A percentile compares a stretch with the other conserved stretches of the same genome.
Evolutionary conservation across 2,797 vertebrate species (phyloP).

Genomic region (Bufotes viridis): DNA sequence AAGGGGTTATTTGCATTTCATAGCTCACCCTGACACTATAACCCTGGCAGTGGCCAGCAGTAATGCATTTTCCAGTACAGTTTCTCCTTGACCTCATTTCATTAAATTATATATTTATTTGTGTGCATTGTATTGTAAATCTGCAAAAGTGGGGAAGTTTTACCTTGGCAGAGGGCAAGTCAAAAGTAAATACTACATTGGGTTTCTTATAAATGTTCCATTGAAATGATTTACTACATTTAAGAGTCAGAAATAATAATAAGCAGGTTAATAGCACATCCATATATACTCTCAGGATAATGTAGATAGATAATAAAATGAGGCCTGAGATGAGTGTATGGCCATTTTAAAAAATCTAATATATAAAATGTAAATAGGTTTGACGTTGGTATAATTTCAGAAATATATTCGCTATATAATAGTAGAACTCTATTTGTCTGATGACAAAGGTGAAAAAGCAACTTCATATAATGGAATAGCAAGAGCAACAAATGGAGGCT

Average conservation of each 20-base stretch:
- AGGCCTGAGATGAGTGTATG: background rate
- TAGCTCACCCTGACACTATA: background rate
- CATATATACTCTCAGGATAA: background rate
- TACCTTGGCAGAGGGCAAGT: slow-evolving; percentile 29
- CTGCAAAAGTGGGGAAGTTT: background rate
- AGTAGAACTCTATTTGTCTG: background rate
- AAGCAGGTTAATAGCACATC: background rate
- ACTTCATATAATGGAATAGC: slow-evolving; percentile 1
- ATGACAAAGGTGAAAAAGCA: background rate
- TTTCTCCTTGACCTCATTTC: background rate
- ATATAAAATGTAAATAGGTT: background rate
- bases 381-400: background rate
- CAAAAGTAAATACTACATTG: background rate
- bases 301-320: background rate
- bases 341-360: background rate
- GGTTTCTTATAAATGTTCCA: background rate
- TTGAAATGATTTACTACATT: background rate
- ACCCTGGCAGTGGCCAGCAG: background rate
- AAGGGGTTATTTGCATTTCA: background rate
- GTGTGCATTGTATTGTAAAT: slow-evolving; percentile 26
- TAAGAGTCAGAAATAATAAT: background rate
- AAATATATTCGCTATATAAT: background rate
- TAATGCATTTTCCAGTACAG: background rate
- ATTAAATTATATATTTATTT: background rate
- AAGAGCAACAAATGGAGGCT: background rate